Conservation (phyloP, 2,888 invertebrate genomes). For the Tetragonisca angustula region DNA sequence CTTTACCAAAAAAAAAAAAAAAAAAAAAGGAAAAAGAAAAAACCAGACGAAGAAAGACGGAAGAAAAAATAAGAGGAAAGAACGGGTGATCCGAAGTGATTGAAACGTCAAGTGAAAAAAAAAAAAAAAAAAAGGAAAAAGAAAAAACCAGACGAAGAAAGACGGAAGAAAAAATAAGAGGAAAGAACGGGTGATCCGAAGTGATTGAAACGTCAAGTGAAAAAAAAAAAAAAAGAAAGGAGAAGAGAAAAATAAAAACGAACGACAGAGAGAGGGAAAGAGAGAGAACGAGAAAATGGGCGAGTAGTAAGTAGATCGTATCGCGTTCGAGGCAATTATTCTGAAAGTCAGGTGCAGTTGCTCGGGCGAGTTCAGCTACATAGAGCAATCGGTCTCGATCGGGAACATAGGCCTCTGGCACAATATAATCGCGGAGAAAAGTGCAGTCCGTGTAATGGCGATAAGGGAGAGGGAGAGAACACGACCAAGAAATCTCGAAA, state of each 20-base stretch:
- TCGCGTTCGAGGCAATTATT: conserved; percentile 37
- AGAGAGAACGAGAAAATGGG: no score
- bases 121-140: no score
- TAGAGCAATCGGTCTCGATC: conserved; percentile 28
- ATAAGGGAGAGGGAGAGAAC: conserved; percentile 8
- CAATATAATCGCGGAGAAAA: conserved; percentile 23
- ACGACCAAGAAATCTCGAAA: not conserved
- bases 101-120: not conserved
- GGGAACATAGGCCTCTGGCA: not conserved
- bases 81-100: not conserved
- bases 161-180: not conserved
- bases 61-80: not conserved
- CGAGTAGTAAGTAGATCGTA: conserved; percentile 18
- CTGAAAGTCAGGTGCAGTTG: conserved; percentile 38
- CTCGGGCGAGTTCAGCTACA: not conserved
- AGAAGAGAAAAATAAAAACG: no score
- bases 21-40: no score
- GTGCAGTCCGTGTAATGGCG: conserved; percentile 29
- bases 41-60: not conserved
- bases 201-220: not conserved
- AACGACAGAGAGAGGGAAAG: not conserved
- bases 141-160: not conserved
- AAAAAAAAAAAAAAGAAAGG: no score
- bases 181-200: not conserved
- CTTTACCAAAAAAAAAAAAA: not conserved